phyloP scores from a whole-genome alignment of 2,888 invertebrate genomes.

The Opisthograptis luteolata region DNA sequence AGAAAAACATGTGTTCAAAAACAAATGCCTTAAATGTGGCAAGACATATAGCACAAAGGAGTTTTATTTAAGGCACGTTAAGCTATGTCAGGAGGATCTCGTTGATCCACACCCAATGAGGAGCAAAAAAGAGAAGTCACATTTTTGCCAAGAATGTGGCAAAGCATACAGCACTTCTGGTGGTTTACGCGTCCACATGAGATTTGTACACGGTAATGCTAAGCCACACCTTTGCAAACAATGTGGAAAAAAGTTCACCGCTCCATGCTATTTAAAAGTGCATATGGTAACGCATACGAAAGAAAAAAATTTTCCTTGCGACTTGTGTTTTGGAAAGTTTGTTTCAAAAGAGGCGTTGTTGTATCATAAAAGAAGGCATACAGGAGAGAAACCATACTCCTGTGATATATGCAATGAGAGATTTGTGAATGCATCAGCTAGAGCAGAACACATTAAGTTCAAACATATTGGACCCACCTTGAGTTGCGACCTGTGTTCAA shows the following conservation, averaged over 20 bases:
- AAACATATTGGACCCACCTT: constrained; percentile 72
- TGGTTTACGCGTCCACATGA: constrained; percentile 68
- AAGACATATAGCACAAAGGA: constrained; percentile 68
- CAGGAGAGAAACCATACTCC: constrained; percentile 73
- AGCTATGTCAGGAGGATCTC: constrained; percentile 61
- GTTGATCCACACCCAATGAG: constrained; percentile 71
- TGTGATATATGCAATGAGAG: constrained; percentile 67
- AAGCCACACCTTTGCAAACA: constrained; percentile 66
- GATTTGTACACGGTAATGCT: constrained; percentile 71
- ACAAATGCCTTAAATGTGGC: constrained; percentile 69
- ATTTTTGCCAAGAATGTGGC: constrained; percentile 63
- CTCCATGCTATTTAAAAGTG: constrained; percentile 69
- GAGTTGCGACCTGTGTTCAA: constrained; percentile 68
- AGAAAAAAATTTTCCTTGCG: constrained; percentile 71
- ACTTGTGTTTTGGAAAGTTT: constrained; percentile 64
- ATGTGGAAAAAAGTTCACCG: constrained; percentile 74
- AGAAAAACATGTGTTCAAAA: constrained; percentile 61
- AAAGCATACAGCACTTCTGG: constrained; percentile 72
- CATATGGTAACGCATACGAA: constrained; percentile 75
- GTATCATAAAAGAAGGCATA: constrained; percentile 73
- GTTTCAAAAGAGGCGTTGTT: constrained; percentile 74
- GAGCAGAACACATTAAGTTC: constrained; percentile 74
- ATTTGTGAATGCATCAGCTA: constrained; percentile 75
- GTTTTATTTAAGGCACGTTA: constrained; percentile 66
- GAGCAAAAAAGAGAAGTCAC: constrained; percentile 56